Evolutionary conservation across 1,140 invertebrate genomes (phyloP).

Genomic region (Hermetia illucens): DNA sequence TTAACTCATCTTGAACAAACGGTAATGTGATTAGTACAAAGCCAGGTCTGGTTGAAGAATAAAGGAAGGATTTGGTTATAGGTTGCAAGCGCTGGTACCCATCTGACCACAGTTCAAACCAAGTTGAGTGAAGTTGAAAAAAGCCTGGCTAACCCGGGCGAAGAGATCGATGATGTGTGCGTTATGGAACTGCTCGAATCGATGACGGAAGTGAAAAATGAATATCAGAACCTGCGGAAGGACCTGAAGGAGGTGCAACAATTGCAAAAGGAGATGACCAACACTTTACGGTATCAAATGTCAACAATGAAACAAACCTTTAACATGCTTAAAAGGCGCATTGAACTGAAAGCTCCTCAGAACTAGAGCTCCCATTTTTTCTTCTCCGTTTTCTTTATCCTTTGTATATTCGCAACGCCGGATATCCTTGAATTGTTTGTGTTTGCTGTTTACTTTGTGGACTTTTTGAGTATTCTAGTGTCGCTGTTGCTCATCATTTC

Average conservation of each 20-base stretch:
- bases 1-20: too few relatives aligned
- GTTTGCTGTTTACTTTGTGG: too few relatives aligned
- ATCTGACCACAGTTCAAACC: slow-evolving; percentile 26
- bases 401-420: too few relatives aligned
- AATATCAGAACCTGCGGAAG: slow-evolving; percentile 40
- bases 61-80: too few relatives aligned
- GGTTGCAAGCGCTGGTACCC: slow-evolving; percentile 25
- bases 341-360: slow-evolving; percentile 15
- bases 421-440: too few relatives aligned
- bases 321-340: slow-evolving; percentile 23
- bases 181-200: slow-evolving; percentile 38
- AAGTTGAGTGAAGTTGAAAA: slow-evolving; percentile 27
- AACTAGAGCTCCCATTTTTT: too few relatives aligned
- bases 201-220: slow-evolving; percentile 40
- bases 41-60: too few relatives aligned
- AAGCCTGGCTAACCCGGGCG: slow-evolving; percentile 14
- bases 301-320: slow-evolving; percentile 26
- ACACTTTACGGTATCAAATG: slow-evolving; percentile 33
- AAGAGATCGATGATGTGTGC: slow-evolving; percentile 31
- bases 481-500: too few relatives aligned
- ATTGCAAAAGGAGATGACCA: slow-evolving; percentile 40
- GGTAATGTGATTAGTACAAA: too few relatives aligned
- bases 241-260: slow-evolving; percentile 42
- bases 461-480: too few relatives aligned
- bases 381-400: too few relatives aligned